Percentiles rank a stretch among this genome's conserved stretches.
These are phyloP conservation scores for Phrixothrix hirtus DNA, from an alignment of 2,888 invertebrate species.

Conservation along the genomic window DNA sequence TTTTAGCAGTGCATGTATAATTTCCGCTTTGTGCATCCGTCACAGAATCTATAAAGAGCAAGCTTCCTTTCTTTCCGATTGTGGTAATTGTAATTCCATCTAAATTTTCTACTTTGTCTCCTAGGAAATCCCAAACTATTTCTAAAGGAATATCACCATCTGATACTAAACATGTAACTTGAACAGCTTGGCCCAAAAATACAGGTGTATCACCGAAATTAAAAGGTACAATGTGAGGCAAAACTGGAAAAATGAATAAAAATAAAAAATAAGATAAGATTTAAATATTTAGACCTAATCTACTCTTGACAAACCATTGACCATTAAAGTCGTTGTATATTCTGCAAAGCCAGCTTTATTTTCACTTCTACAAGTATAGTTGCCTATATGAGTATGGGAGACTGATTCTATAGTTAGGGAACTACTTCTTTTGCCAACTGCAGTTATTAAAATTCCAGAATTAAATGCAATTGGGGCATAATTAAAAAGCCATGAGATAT, in stretches of 20 bases:
- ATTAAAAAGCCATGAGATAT: constrained; percentile 66
- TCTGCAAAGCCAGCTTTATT: constrained; percentile 69
- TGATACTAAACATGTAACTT: constrained; percentile 69
- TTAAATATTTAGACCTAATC: constrained; percentile 4
- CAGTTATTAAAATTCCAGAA: constrained; percentile 33
- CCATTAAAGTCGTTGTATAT: constrained; percentile 69
- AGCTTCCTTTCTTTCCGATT: constrained; percentile 57
- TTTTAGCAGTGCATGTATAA: constrained; percentile 54
- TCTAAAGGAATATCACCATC: constrained; percentile 63
- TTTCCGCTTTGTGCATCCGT: constrained; percentile 52
- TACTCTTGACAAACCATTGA: constrained; percentile 63
- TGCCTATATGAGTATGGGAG: constrained; percentile 62
- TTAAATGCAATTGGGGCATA: constrained; percentile 41
- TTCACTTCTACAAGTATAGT: constrained; percentile 70
- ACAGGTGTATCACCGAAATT: constrained; percentile 76
- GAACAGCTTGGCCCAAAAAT: constrained; percentile 78
- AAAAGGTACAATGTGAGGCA: constrained; percentile 80
- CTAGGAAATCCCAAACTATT: constrained; percentile 61
- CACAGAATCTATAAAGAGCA: constrained; percentile 54
- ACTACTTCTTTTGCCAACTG: constrained; percentile 57
- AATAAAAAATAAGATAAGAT: constrained; percentile 5
- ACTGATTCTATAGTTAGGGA: constrained; percentile 52
- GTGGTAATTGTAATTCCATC: constrained; percentile 51
- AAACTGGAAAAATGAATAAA: constrained; percentile 65
- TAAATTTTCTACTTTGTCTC: constrained; percentile 50